Percentiles rank a stretch among this genome's conserved stretches.
phyloP scores from a whole-genome alignment of 1,140 invertebrate species.

The Micrasema minimum region DNA sequence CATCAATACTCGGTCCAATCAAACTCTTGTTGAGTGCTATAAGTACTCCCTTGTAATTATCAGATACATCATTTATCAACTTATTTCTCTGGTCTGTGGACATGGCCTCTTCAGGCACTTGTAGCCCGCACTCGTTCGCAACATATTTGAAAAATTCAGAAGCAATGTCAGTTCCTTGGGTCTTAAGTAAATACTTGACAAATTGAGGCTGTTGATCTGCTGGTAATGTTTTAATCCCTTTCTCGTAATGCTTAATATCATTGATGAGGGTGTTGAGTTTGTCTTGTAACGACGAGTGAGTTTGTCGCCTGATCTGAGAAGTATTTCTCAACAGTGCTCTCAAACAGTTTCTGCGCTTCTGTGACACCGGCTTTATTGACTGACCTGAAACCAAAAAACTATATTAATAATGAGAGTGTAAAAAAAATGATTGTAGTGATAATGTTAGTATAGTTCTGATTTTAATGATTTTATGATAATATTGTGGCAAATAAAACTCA shows the following conservation, averaged over 20 bases:
- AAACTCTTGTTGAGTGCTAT: slow-evolving; percentile 73
- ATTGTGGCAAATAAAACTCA: slow-evolving; percentile 58
- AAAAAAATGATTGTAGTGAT: no score
- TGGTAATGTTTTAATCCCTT: slow-evolving; percentile 79
- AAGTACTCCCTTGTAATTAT: slow-evolving; percentile 73
- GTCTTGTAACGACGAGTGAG: slow-evolving; percentile 83
- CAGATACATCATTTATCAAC: slow-evolving; percentile 73
- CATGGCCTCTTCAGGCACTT: slow-evolving; percentile 67
- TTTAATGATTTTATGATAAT: no score
- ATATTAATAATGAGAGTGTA: no score
- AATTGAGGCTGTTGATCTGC: slow-evolving; percentile 73
- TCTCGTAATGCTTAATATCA: slow-evolving; percentile 87
- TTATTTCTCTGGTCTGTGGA: slow-evolving; percentile 76
- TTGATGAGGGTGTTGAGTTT: slow-evolving; percentile 79
- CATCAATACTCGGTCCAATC: slow-evolving; percentile 73
- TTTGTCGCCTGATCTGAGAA: slow-evolving; percentile 76
- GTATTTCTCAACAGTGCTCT: slow-evolving; percentile 76
- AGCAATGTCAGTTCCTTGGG: slow-evolving; percentile 84
- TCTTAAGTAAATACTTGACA: slow-evolving; percentile 85
- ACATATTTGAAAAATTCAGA: slow-evolving; percentile 81
- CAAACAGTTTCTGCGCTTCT: slow-evolving; percentile 76
- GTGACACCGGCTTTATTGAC: slow-evolving; percentile 68
- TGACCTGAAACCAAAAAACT: slow-evolving; percentile 58
- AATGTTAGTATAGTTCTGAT: no score
- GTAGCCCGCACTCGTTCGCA: slow-evolving; percentile 73